Conservation (phyloP, 2,888 invertebrate genomes). For the Pteria penguin region DNA sequence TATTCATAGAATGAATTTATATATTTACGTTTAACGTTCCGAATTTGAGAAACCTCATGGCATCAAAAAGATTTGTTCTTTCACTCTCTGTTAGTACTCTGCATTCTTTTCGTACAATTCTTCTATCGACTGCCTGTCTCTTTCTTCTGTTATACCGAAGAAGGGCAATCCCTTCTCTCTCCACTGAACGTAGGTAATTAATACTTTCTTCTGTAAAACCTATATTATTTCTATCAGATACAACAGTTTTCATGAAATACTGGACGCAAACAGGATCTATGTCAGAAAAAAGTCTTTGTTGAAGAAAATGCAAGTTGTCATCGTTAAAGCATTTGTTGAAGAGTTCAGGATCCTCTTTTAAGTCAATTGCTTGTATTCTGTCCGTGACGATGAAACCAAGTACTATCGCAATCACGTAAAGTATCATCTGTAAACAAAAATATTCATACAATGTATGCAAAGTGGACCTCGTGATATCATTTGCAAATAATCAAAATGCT, state of each 20-base stretch:
- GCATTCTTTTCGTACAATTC: not conserved
- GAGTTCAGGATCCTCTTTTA: too few species aligned
- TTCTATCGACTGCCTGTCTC: not conserved
- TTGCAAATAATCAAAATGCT: too few species aligned
- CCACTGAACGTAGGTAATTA: not conserved
- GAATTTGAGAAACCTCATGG: not conserved
- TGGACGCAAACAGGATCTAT: not conserved
- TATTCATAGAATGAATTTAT: too few species aligned
- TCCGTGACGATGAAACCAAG: too few species aligned
- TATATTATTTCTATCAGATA: not conserved
- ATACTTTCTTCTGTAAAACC: not conserved
- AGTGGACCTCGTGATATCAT: too few species aligned
- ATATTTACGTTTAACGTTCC: not conserved
- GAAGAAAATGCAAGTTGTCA: not conserved
- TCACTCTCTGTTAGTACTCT: not conserved
- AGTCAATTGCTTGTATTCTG: too few species aligned
- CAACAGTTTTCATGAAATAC: not conserved
- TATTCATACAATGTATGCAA: too few species aligned
- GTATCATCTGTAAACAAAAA: too few species aligned
- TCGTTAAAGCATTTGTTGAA: not conserved
- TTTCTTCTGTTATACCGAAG: not conserved
- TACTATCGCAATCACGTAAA: too few species aligned
- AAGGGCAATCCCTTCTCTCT: not conserved
- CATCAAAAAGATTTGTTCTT: not conserved
- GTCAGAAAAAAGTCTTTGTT: not conserved